phyloP scores from a whole-genome alignment of 92 coral and sea anemone species.

The Metridium senile region DNA sequence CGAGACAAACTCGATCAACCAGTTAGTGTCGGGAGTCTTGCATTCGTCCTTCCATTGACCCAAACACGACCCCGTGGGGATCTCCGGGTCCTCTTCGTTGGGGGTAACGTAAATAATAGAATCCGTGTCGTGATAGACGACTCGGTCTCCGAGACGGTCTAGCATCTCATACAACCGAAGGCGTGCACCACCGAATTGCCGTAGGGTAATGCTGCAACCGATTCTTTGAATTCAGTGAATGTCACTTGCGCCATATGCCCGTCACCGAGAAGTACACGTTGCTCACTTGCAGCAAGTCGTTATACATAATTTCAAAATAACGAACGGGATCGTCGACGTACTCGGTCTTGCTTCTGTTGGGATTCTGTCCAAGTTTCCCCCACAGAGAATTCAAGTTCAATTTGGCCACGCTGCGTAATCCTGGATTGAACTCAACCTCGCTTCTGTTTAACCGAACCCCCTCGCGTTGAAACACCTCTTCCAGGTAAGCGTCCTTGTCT shows the following conservation, averaged over 20 bases:
- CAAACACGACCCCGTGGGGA: neutral
- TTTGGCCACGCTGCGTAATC: slow-evolving; percentile 16
- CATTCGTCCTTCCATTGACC: slow-evolving; percentile 14
- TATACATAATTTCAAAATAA: too few species aligned
- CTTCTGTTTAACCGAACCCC: too few species aligned
- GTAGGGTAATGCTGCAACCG: too few species aligned
- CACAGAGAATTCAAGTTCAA: slow-evolving; percentile 1
- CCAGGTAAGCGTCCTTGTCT: too few species aligned
- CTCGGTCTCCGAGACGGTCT: neutral
- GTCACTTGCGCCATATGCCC: neutral
- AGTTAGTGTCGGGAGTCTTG: neutral
- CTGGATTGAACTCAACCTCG: slow-evolving; percentile 2
- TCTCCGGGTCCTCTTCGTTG: neutral
- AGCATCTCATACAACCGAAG: too few species aligned
- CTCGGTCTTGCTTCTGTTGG: too few species aligned
- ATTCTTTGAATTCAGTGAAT: too few species aligned
- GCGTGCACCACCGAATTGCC: too few species aligned
- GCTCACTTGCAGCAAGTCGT: too few species aligned
- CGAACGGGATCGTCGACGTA: slow-evolving; percentile 1
- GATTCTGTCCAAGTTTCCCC: too few species aligned
- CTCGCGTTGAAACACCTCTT: too few species aligned
- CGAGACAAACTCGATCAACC: slow-evolving; percentile 15
- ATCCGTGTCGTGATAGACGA: slow-evolving; percentile 23
- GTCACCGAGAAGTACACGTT: neutral
- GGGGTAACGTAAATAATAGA: slow-evolving; percentile 14